Conservation (phyloP, 2,888 invertebrate genomes). For the Argyra leucocephala region DNA sequence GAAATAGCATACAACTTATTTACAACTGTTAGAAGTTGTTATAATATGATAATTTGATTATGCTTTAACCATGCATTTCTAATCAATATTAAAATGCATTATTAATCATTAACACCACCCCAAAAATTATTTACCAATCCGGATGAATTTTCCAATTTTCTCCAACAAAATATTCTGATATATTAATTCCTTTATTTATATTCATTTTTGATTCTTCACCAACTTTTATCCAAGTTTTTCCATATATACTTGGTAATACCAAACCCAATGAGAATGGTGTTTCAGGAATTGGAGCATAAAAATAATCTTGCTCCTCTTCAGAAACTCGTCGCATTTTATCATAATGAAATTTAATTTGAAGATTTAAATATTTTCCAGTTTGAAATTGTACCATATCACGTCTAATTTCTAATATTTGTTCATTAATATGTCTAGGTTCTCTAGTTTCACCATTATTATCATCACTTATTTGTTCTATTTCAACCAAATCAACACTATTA, state of each 20-base stretch:
- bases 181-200: conserved; percentile 56
- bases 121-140: conserved; percentile 63
- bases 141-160: conserved; percentile 72
- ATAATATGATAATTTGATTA: too few species aligned
- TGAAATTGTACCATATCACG: conserved; percentile 60
- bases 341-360: conserved; percentile 71
- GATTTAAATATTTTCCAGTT: conserved; percentile 54
- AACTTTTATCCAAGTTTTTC: conserved; percentile 51
- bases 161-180: conserved; percentile 64
- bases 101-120: too few species aligned
- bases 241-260: conserved; percentile 71
- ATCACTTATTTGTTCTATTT: conserved; percentile 75
- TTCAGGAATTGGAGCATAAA: conserved; percentile 66
- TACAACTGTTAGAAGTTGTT: too few species aligned
- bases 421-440: conserved; percentile 55
- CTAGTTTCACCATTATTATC: conserved; percentile 52
- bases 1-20: too few species aligned
- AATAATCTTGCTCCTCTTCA: conserved; percentile 71
- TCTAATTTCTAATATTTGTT: conserved; percentile 49
- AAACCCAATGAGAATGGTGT: conserved; percentile 83
- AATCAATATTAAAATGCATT: too few species aligned
- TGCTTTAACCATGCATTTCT: too few species aligned
- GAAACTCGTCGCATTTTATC: conserved; percentile 77
- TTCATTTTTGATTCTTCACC: conserved; percentile 66
- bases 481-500: conserved; percentile 90